A percentile compares a stretch with the other conserved stretches of the same genome.
These are phyloP conservation scores for Pteronotus mesoamericanus DNA, from an alignment of 2,797 vertebrate genomes.

Conservation along the genomic window DNA sequence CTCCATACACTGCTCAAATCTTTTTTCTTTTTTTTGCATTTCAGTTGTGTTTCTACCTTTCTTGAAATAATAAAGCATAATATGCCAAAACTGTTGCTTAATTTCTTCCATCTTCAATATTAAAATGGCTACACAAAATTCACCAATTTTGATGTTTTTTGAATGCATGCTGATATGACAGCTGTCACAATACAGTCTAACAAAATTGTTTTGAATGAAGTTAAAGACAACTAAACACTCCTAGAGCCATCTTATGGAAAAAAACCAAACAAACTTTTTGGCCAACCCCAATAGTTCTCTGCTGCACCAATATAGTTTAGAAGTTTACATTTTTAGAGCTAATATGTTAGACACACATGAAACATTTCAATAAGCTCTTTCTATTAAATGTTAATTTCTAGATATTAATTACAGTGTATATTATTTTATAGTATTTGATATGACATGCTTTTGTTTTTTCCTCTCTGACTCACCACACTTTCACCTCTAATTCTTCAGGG, in stretches of 20 bases:
- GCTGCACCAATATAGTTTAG: constrained; percentile 8
- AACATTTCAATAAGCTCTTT: constrained; percentile 22
- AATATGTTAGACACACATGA: not conserved
- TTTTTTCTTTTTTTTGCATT: not conserved
- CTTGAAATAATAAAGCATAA: not conserved
- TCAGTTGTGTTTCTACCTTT: not conserved
- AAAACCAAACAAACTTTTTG: not conserved
- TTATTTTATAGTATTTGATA: not conserved
- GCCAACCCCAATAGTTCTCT: not conserved
- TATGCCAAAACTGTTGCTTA: not conserved
- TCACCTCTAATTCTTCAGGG: not conserved
- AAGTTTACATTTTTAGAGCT: not conserved
- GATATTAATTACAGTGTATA: not conserved
- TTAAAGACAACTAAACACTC: not conserved
- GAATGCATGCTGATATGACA: not conserved
- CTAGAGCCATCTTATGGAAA: not conserved
- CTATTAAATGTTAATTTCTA: not conserved
- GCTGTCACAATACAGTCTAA: not conserved
- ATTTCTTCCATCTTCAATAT: not conserved
- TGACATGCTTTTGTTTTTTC: not conserved
- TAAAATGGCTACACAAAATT: not conserved
- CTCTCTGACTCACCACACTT: not conserved
- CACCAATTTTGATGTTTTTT: not conserved
- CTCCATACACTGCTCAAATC: not conserved
- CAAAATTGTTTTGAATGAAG: not conserved